A percentile compares a stretch with the other conserved stretches of the same genome.
phyloP scores from a whole-genome alignment of 2,888 invertebrate genomes.

The Rhimphoctona megacephalus region DNA sequence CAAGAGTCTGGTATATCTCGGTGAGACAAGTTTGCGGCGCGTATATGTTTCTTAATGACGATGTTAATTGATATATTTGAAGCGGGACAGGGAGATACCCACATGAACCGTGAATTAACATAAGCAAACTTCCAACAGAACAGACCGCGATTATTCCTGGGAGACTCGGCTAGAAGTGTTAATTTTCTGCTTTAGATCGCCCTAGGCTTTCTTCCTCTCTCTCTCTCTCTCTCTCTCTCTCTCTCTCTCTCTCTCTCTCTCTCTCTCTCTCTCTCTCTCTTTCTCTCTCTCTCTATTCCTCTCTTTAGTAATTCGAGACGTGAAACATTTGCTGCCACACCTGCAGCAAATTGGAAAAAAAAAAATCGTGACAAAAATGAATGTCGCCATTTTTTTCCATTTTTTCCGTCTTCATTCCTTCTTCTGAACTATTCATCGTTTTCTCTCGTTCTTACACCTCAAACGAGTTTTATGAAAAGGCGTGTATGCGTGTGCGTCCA shows the following conservation, averaged over 20 bases:
- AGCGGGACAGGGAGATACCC: slow-evolving; percentile 73
- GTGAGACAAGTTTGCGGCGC: slow-evolving; percentile 15
- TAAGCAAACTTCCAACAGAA: slow-evolving; percentile 79
- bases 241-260: background rate
- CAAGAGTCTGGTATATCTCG: slow-evolving; percentile 8
- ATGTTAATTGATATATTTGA: slow-evolving; percentile 84
- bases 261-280: slow-evolving; percentile 12
- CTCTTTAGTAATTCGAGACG: slow-evolving; percentile 43
- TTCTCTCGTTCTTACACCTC: slow-evolving; percentile 13
- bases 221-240: background rate
- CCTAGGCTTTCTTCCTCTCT: slow-evolving; percentile 44
- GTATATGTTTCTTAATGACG: slow-evolving; percentile 78
- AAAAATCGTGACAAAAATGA: slow-evolving; percentile 66
- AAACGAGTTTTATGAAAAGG: slow-evolving; percentile 12
- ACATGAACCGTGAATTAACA: slow-evolving; percentile 79
- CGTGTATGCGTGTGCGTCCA: background rate
- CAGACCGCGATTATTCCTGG: slow-evolving; percentile 73
- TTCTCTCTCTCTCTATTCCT: background rate
- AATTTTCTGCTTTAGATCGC: slow-evolving; percentile 78
- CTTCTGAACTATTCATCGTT: background rate
- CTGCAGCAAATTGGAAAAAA: slow-evolving; percentile 33
- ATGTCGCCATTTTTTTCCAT: slow-evolving; percentile 57
- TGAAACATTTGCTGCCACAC: slow-evolving; percentile 39
- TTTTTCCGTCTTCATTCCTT: slow-evolving; percentile 14
- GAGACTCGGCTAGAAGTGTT: slow-evolving; percentile 80